Conservation (phyloP, 2,888 invertebrate species). For the Pemphredon lugubris region DNA sequence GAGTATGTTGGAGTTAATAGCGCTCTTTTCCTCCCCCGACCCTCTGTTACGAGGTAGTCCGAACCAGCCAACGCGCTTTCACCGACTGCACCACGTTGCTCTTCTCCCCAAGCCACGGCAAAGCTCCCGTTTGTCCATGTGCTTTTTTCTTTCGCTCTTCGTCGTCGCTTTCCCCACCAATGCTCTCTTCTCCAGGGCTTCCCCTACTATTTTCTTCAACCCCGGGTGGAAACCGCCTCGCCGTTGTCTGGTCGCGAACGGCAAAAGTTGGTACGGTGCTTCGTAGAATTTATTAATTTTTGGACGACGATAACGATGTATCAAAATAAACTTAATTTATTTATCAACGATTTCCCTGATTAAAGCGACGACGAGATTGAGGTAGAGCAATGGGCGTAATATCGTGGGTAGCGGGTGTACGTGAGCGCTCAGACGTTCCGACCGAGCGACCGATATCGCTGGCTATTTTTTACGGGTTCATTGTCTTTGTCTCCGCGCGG, state of each 20-base stretch:
- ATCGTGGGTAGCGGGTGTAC: too few species aligned
- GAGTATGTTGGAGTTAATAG: too few species aligned
- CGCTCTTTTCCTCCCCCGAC: too few species aligned
- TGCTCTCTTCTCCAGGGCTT: not conserved
- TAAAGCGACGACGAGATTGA: too few species aligned
- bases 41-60: slow-evolving; percentile 49
- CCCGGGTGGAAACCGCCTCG: slow-evolving; percentile 21
- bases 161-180: slow-evolving; percentile 43
- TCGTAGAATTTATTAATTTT: not conserved
- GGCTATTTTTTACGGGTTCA: slow-evolving; percentile 36
- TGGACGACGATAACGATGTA: not conserved
- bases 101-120: slow-evolving; percentile 26
- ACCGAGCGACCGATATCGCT: slow-evolving; percentile 1
- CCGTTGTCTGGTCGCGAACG: not conserved
- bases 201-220: slow-evolving; percentile 31
- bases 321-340: slow-evolving; percentile 11
- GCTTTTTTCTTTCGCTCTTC: slow-evolving; percentile 51
- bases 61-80: slow-evolving; percentile 64
- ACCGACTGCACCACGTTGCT: slow-evolving; percentile 67
- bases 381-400: not conserved
- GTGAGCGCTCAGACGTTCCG: not conserved
- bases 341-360: not conserved
- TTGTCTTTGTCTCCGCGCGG: slow-evolving; percentile 16
- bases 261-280: slow-evolving; percentile 1
- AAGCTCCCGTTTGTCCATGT: slow-evolving; percentile 51